phyloP scores from a whole-genome alignment of 2,113 vertebrate genomes.

The Dicaeum eximium region DNA sequence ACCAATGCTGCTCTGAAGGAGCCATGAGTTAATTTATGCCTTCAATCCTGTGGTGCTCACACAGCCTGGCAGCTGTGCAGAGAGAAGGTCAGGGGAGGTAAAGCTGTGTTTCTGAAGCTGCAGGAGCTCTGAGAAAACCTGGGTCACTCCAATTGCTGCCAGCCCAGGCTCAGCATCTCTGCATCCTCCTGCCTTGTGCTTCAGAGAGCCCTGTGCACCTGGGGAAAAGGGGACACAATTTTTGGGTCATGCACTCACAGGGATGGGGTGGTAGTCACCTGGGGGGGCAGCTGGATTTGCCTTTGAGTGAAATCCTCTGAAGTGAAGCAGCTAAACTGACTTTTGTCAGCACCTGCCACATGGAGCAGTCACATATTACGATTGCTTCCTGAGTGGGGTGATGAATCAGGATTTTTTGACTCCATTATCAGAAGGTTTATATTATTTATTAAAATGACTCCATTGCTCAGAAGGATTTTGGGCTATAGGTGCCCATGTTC shows the following conservation, averaged over 20 bases:
- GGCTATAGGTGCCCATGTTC: too few relatives aligned
- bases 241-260: background rate
- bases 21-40: conserved; percentile 36
- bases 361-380: too few relatives aligned
- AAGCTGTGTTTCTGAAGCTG: conserved; percentile 23
- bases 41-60: background rate
- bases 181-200: conserved; percentile 25
- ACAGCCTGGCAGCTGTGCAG: conserved; percentile 12
- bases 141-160: conserved; percentile 41
- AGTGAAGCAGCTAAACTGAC: background rate
- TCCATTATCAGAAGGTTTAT: too few relatives aligned
- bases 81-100: conserved; percentile 13
- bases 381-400: too few relatives aligned
- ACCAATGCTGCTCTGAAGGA: conserved; percentile 30
- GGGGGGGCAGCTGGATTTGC: background rate
- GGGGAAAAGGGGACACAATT: background rate
- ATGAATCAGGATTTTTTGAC: too few relatives aligned
- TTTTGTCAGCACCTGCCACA: too few relatives aligned
- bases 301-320: background rate
- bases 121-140: conserved; percentile 26
- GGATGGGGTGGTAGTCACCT: background rate
- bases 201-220: background rate
- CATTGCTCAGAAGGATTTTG: too few relatives aligned
- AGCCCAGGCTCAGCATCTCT: background rate
- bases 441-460: too few relatives aligned